These are phyloP conservation scores for Anas flavirostris DNA, from an alignment of 2,797 vertebrate genomes.

Conservation along the genomic window DNA sequence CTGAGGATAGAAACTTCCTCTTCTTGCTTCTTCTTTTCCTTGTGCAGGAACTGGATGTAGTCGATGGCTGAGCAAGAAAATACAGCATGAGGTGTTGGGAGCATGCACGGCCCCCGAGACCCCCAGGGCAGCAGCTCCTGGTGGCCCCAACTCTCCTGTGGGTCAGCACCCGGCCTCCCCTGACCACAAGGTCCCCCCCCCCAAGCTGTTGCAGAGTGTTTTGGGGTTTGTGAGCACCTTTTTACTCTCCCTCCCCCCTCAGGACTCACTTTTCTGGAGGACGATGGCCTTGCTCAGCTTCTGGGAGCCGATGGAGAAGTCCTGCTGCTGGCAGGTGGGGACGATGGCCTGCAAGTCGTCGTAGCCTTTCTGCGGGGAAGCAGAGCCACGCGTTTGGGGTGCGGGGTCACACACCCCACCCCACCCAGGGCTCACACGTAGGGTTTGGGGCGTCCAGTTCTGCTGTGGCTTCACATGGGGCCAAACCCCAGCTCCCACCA, in stretches of 20 bases:
- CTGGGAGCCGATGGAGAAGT: constrained; percentile 90
- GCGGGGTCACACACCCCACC: too few species aligned
- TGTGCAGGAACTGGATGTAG: constrained; percentile 98
- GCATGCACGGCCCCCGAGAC: fast-evolving
- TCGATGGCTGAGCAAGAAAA: constrained; percentile 86
- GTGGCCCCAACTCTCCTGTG: not conserved
- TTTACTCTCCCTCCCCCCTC: not conserved
- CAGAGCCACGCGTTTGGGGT: not conserved
- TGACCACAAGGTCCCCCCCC: not conserved
- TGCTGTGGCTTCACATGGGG: fast-evolving
- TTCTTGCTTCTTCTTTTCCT: constrained; percentile 99
- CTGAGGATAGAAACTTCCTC: constrained; percentile 93
- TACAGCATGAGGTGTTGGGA: not conserved
- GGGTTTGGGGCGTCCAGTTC: too few species aligned
- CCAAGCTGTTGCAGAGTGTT: too few species aligned
- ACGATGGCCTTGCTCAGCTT: constrained; percentile 98
- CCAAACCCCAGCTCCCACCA: not conserved
- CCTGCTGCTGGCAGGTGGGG: constrained; percentile 96
- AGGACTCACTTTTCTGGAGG: constrained; percentile 93
- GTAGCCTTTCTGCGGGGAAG: constrained; percentile 90
- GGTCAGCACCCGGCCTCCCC: not conserved
- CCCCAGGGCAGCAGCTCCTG: not conserved
- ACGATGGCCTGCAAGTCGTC: constrained; percentile 96
- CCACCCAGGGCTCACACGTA: not conserved
- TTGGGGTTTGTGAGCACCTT: fast-evolving